Percentiles rank a stretch among this genome's conserved stretches.
Evolutionary conservation across 2,113 vertebrate species (phyloP).

Genomic region (Gopherus flavomarginatus): DNA sequence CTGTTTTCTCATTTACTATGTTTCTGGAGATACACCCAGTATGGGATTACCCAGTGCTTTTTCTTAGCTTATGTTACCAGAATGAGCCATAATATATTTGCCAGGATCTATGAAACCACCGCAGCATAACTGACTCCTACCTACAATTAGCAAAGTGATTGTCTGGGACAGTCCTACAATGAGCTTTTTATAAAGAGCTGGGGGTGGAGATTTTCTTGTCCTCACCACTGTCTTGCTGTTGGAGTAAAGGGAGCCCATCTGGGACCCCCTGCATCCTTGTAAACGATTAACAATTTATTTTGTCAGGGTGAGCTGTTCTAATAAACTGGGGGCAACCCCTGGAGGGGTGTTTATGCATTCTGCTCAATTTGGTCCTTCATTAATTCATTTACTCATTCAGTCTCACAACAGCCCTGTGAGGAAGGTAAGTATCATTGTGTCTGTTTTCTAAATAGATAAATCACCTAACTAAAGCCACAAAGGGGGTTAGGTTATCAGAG

Average conservation of each 20-base stretch:
- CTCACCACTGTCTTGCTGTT: neutral
- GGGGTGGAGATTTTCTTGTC: neutral
- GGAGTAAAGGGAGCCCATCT: fast-evolving
- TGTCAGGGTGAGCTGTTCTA: neutral
- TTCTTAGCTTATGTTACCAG: neutral
- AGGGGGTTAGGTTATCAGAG: neutral
- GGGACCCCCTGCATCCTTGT: neutral
- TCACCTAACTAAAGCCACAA: constrained; percentile 16
- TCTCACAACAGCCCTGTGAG: neutral
- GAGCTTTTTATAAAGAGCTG: neutral
- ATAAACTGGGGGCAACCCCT: constrained; percentile 3
- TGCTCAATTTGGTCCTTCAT: constrained; percentile 1
- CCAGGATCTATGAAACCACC: fast-evolving
- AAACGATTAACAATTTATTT: neutral
- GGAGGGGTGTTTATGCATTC: constrained; percentile 18
- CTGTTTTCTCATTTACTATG: neutral
- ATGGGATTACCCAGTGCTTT: neutral
- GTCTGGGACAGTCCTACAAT: neutral
- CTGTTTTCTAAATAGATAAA: neutral
- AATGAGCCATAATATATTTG: neutral
- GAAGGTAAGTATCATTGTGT: constrained; percentile 5
- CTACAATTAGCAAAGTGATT: neutral
- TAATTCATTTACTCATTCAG: neutral
- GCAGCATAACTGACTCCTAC: neutral
- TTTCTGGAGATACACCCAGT: neutral